Conservation (phyloP, 2,113 vertebrate genomes). For the Psephotus haematonotus region DNA sequence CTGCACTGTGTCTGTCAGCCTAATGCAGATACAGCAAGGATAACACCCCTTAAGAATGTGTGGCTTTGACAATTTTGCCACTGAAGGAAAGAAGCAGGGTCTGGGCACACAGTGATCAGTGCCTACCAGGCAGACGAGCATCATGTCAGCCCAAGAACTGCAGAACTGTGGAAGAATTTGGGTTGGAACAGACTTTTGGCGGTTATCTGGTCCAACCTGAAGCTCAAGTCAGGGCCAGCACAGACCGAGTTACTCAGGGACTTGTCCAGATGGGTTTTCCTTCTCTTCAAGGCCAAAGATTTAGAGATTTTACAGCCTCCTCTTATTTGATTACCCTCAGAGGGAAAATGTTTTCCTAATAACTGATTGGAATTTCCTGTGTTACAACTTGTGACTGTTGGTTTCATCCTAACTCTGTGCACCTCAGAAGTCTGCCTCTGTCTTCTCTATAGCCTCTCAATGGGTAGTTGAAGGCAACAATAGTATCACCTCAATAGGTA, state of each 20-base stretch:
- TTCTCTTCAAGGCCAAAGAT: not conserved
- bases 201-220: not conserved
- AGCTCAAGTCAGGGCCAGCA: not conserved
- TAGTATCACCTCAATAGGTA: not conserved
- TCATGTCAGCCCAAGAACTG: not conserved
- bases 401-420: not conserved
- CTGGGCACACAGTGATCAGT: not conserved
- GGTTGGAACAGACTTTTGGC: accelerated
- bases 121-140: not conserved
- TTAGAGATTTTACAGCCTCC: not conserved
- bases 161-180: not conserved
- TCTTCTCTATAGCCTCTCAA: not conserved
- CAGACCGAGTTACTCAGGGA: not conserved
- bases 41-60: not conserved
- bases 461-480: not conserved
- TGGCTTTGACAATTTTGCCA: not conserved
- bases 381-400: not conserved
- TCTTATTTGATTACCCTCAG: not conserved
- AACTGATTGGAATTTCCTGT: not conserved
- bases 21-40: not conserved
- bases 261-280: not conserved
- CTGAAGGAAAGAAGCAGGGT: not conserved
- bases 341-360: not conserved
- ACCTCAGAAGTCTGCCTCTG: not conserved
- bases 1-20: not conserved